Percentiles rank a stretch among this genome's conserved stretches.
phyloP scores from a whole-genome alignment of 2,888 invertebrate genomes.

The Drosophila maculinotata region DNA sequence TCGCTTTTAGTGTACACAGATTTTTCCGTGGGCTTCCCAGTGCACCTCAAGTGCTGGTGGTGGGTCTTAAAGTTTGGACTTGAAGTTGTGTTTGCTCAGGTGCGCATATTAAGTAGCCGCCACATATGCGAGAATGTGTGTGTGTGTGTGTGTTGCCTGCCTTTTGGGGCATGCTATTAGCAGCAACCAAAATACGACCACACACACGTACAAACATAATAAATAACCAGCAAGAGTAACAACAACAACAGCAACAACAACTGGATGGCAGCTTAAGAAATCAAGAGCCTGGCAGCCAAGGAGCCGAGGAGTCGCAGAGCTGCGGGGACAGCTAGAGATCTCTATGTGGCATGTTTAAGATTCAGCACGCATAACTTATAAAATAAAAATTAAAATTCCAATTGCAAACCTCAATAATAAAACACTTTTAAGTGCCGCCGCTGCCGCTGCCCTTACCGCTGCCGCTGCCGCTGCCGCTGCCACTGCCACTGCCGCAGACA shows the following conservation, averaged over 20 bases:
- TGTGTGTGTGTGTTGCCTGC: conserved; percentile 25
- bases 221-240: conserved; percentile 59
- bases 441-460: conserved; percentile 25
- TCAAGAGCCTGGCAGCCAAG: conserved; percentile 34
- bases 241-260: conserved; percentile 32
- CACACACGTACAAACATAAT: conserved; percentile 68
- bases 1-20: not conserved
- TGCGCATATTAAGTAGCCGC: conserved; percentile 75
- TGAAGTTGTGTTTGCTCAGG: conserved; percentile 59
- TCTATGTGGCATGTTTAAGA: conserved; percentile 64
- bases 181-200: conserved; percentile 39
- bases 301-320: conserved; percentile 2
- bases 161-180: conserved; percentile 64
- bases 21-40: conserved; percentile 33
- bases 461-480: too few relatives aligned
- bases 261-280: conserved; percentile 41
- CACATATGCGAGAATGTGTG: conserved; percentile 35
- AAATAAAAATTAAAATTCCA: conserved; percentile 80
- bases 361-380: conserved; percentile 75
- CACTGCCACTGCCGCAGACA: conserved; percentile 28
- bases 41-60: conserved; percentile 48
- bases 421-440: conserved; percentile 71
- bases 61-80: conserved; percentile 58
- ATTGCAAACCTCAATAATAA: conserved; percentile 74
- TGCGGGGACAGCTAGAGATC: conserved; percentile 29